Base-by-base conservation (phyloP, 2,113 vertebrate species). In the Engystomops pustulosus region DNA sequence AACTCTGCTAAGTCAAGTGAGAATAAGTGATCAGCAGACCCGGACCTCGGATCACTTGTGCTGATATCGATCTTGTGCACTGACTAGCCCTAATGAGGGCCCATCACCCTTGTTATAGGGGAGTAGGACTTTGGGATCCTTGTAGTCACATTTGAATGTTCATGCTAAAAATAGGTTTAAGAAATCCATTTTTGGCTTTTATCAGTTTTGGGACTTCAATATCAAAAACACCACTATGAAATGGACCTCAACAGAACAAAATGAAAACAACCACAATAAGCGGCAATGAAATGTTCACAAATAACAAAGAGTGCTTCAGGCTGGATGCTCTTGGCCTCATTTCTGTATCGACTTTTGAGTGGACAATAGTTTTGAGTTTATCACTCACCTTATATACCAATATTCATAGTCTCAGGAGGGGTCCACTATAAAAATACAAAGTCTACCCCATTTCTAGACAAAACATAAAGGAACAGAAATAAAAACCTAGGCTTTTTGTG, bases 361-460 rank as follows among this genome's bases (percentile, higher is more conserved):
- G 68, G 68, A 41, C 67, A 41, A 70, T 44, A 41, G n/a, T n/a
- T n/a, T n/a, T n/a, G n/a, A 4, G 18, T 41, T 70, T 41, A 69
- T 36, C 17, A 36, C 18, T 10, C 9, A 70, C 8, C 67, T 38
- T 20, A 17, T 8, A 69, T 38, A 69, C 20, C 34, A 69, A 38
- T 34, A 69, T 38, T 69, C 67, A 69, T 10, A n/a, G 10, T 41
- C 68, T 44, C 68, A 70, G 68, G 68, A 70, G 68, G 34, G 18
- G 34, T 70, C 68, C 36, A 23, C 34, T 44, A 18, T 69, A 34
- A 36, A 60, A 69, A 69, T 34, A 67, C 6, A 15, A 18, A 67
- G 27, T 38, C 32, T 70, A 23, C 18, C 4, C 8, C 36, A 44
- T 12, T 38, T 69, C 34, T 3, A n/a, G 20, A n/a, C 3, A 44